phyloP scores from a whole-genome alignment of 2,113 vertebrate species.

The Toxotes jaculatrix region DNA sequence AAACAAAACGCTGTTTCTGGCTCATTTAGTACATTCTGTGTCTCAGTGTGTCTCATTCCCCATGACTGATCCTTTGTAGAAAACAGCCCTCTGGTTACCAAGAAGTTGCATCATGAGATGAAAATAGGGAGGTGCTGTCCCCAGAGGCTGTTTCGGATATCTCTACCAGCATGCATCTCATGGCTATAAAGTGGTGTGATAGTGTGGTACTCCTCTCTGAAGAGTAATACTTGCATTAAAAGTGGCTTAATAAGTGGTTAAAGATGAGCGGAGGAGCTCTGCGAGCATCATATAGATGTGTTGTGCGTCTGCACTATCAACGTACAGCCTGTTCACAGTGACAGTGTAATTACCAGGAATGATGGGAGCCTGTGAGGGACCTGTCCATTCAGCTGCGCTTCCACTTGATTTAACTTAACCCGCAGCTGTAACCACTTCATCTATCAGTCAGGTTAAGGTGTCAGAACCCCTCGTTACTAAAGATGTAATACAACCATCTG shows the following conservation, averaged over 20 bases:
- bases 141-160: constrained; percentile 24
- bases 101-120: constrained; percentile 59
- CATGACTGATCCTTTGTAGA: constrained; percentile 17
- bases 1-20: too few species aligned
- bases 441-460: constrained; percentile 7
- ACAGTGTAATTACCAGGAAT: constrained; percentile 42
- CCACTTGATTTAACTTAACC: constrained; percentile 22
- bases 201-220: not conserved
- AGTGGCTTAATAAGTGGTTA: not conserved
- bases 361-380: constrained; percentile 34
- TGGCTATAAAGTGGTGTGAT: constrained; percentile 21
- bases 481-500: not conserved
- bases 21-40: not conserved
- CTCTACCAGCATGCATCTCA: constrained; percentile 37
- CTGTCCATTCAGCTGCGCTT: constrained; percentile 16
- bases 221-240: not conserved
- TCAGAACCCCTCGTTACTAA: not conserved
- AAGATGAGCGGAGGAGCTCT: not conserved
- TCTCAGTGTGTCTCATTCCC: not conserved
- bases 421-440: constrained; percentile 25
- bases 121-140: constrained; percentile 41
- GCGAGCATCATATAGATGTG: constrained; percentile 1
- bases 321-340: constrained; percentile 9
- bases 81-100: constrained; percentile 48
- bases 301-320: not conserved